Percentiles rank a stretch among this genome's conserved stretches.
phyloP scores from a whole-genome alignment of 2,888 invertebrate genomes.

The Drosophila anomalata region DNA sequence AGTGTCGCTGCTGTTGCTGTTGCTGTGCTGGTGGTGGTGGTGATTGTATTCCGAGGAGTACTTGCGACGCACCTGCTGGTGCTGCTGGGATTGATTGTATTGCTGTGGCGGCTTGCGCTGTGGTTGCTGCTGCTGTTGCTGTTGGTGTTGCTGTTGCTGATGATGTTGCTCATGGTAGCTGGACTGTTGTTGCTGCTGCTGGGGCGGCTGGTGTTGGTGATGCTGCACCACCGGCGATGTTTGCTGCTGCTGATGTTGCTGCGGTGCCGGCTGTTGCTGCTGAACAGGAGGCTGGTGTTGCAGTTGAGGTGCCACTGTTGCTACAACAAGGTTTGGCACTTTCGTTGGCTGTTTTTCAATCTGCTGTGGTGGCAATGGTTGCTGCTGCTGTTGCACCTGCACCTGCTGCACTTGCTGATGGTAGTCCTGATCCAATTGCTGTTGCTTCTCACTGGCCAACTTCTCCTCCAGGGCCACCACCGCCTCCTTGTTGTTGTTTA shows the following conservation, averaged over 20 bases:
- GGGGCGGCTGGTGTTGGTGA: constrained; percentile 84
- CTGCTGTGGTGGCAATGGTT: constrained; percentile 40
- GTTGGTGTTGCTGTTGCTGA: constrained; percentile 48
- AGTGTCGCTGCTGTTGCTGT: constrained; percentile 58
- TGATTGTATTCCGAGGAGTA: constrained; percentile 70
- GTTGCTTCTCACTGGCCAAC: constrained; percentile 60
- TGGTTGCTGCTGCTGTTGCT: constrained; percentile 55
- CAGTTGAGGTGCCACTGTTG: constrained; percentile 69
- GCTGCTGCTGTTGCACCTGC: constrained; percentile 58
- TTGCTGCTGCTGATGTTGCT: constrained; percentile 47
- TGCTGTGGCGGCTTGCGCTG: constrained; percentile 63
- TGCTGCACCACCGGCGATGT: constrained; percentile 4
- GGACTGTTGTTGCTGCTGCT: constrained; percentile 35
- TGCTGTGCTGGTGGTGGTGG: constrained; percentile 56
- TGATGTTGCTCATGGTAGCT: constrained; percentile 43
- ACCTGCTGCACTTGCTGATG: constrained; percentile 58
- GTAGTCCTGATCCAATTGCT: constrained; percentile 55
- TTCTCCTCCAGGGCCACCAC: constrained; percentile 55
- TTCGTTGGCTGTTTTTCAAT: constrained; percentile 44
- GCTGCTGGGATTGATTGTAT: constrained; percentile 58
- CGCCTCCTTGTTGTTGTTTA: constrained; percentile 51
- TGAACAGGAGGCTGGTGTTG: constrained; percentile 84
- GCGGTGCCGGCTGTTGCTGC: constrained; percentile 10
- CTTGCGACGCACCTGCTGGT: constrained; percentile 74
- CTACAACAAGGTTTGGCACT: constrained; percentile 48